A percentile compares a stretch with the other conserved stretches of the same genome.
Evolutionary conservation across 2,113 vertebrate genomes (phyloP).

Genomic region (Meleagris gallopavo): DNA sequence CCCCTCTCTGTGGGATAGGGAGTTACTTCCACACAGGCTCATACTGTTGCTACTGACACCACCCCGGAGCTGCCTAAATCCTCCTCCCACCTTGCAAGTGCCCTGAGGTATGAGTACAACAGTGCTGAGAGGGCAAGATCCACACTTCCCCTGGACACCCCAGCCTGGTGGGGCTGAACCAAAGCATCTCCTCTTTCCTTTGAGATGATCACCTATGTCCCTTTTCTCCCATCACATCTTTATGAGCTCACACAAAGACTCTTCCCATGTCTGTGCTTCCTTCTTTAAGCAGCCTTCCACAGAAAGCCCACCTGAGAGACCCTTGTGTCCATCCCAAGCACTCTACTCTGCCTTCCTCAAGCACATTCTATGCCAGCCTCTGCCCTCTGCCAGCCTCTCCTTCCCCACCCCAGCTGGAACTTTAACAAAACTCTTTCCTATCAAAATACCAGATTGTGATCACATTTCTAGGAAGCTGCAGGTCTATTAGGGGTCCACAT

Average conservation of each 20-base stretch:
- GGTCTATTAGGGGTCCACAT: not conserved
- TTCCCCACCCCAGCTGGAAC: not conserved
- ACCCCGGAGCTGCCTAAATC: fast-evolving
- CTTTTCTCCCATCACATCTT: not conserved
- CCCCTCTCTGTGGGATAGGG: fast-evolving
- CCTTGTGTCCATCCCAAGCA: not conserved
- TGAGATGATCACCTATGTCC: no score
- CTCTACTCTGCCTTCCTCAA: not conserved
- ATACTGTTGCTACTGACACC: fast-evolving
- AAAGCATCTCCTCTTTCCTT: not conserved
- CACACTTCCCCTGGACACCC: not conserved
- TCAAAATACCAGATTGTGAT: not conserved
- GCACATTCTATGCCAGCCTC: not conserved
- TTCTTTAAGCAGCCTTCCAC: not conserved
- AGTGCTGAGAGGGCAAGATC: not conserved
- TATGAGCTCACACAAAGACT: not conserved
- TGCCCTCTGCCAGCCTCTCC: fast-evolving
- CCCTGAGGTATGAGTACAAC: not conserved
- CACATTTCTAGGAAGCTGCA: not conserved
- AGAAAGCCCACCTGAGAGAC: fast-evolving
- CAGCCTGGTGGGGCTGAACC: not conserved
- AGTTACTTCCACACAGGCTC: not conserved
- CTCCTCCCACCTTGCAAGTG: not conserved
- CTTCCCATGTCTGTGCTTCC: not conserved
- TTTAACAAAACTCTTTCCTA: fast-evolving